Base-by-base conservation (phyloP, 2,113 vertebrate genomes). In the Corythaixoides concolor region DNA sequence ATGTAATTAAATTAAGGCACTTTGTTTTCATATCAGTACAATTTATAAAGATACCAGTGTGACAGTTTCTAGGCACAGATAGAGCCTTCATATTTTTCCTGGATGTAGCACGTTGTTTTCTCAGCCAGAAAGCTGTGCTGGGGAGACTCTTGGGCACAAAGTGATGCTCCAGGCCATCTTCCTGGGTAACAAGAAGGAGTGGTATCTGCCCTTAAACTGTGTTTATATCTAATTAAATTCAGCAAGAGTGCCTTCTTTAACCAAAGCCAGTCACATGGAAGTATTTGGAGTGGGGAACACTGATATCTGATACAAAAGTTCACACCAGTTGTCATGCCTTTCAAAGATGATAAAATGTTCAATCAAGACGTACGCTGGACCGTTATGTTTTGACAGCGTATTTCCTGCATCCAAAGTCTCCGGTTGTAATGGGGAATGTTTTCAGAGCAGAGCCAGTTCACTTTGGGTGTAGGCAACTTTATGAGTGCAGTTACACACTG, bases 51-150 rank as follows among this genome's bases (percentile, higher is more conserved):
- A 98, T 97, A 95, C 70, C 89, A 95, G 83, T 92, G 88, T 97
- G 98, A 98, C 98, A 98, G 98, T 96, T 98, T 98, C 97, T 98
- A 98, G 98, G 98, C 98, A 98, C 41, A 79, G 68, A 63, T 89
- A 93, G 72, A 95, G 75, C 35, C 55, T 97, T 95, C 85, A 23
- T 97, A 86, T 98, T 98, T 98, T 98, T 98, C 85, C 98, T 98
- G 98, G 97, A 98, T 93, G 83, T 68, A 96, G 87, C 90, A 86
- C 37, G 8, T 94, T 93, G 53, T 97, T 98, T 98, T 98, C 97
- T 97, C 98, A 97, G 97, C 98, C 98, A 98, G 96, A 95, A 97
- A 95, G 89, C 39, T 85, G 45, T 17, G 37, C 89, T 97, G 94
- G 91, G 84, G 94, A 98, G 95, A 97, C 94, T 95, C 93, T 86